These are phyloP conservation scores for Caenorhabditis imperialis DNA, from an alignment of 2,888 invertebrate genomes.

Conservation along the genomic window DNA sequence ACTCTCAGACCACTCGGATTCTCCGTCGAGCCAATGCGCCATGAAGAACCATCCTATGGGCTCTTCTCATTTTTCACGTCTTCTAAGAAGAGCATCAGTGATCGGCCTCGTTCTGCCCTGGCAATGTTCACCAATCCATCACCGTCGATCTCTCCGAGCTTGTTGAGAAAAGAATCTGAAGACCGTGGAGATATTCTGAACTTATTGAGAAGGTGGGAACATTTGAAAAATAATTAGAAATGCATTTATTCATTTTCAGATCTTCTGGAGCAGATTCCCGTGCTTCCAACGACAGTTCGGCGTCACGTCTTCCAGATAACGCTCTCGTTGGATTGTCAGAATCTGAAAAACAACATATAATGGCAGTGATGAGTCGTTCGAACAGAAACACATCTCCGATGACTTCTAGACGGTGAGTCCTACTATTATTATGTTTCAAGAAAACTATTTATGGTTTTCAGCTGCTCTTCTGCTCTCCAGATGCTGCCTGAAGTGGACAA, in stretches of 20 bases:
- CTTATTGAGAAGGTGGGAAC: constrained; percentile 50
- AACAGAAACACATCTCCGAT: constrained; percentile 56
- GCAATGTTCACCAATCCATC: constrained; percentile 50
- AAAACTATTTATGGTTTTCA: constrained; percentile 42
- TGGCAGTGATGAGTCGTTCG: constrained; percentile 63
- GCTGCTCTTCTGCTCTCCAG: constrained; percentile 70
- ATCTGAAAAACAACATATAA: constrained; percentile 72
- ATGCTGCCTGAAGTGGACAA: constrained; percentile 66
- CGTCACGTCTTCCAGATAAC: constrained; percentile 65
- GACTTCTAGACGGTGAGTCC: constrained; percentile 66
- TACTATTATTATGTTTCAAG: neutral
- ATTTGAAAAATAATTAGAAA: too few relatives aligned
- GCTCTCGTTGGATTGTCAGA: constrained; percentile 71
- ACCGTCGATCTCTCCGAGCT: constrained; percentile 28
- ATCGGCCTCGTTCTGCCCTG: constrained; percentile 59
- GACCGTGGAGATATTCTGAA: constrained; percentile 57
- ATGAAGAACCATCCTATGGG: constrained; percentile 51
- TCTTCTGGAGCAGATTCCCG: constrained; percentile 60
- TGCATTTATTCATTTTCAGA: constrained; percentile 40
- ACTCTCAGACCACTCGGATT: constrained; percentile 24
- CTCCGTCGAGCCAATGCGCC: constrained; percentile 45
- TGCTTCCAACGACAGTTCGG: constrained; percentile 51
- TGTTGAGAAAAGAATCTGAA: constrained; percentile 51
- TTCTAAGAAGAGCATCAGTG: constrained; percentile 47
- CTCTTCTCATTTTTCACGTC: constrained; percentile 61